A percentile compares a stretch with the other conserved stretches of the same genome.
Conservation (phyloP, 2,888 invertebrate genomes). For the Digitonthophagus gazella region DNA sequence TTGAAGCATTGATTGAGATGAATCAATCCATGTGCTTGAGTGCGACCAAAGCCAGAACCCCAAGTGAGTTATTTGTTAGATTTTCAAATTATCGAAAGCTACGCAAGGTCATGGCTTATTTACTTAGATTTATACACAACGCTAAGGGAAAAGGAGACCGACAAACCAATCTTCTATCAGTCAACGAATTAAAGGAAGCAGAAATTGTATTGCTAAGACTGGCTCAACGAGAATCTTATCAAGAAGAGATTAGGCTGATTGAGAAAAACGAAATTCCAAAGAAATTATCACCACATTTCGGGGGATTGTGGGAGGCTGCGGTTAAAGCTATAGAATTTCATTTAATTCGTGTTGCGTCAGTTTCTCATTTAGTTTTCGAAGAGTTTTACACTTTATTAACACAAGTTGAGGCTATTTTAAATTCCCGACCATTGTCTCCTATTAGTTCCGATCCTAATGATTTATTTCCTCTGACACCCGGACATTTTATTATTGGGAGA, state of each 20-base stretch:
- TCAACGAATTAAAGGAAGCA: constrained; percentile 14
- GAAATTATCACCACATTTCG: constrained; percentile 7
- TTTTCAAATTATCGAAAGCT: constrained; percentile 6
- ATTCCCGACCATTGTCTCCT: constrained; percentile 4
- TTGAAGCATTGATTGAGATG: background rate
- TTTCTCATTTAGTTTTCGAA: background rate
- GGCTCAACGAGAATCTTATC: constrained; percentile 10
- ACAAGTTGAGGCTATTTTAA: constrained; percentile 2
- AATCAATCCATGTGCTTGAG: background rate
- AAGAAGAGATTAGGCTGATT: too few species aligned
- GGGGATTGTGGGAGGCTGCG: constrained; percentile 6
- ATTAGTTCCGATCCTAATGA: constrained; percentile 6
- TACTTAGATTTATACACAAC: background rate
- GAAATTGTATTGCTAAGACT: constrained; percentile 5
- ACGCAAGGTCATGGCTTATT: background rate
- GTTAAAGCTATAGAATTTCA: background rate
- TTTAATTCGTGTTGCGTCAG: background rate
- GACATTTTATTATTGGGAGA: constrained; percentile 4
- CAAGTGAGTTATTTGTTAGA: background rate
- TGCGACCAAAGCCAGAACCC: background rate
- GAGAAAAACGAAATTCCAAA: too few species aligned
- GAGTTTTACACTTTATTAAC: background rate
- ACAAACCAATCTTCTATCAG: background rate
- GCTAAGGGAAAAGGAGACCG: background rate
- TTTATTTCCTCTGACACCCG: background rate